Evolutionary conservation across 1,140 invertebrate species (phyloP).

Genomic region (Globodera rostochiensis): DNA sequence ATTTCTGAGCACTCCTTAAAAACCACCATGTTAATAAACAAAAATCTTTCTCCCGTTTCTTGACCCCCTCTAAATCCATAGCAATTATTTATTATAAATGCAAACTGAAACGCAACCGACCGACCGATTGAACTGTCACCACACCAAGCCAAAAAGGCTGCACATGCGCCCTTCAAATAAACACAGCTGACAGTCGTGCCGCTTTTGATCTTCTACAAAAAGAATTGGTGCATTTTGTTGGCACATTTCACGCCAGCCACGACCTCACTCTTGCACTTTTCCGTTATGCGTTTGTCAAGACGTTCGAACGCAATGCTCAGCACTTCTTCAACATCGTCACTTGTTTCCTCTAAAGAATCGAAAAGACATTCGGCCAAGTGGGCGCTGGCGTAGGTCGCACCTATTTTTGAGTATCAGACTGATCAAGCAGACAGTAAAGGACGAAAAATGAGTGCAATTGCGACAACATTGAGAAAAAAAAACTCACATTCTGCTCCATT

Average conservation of each 20-base stretch:
- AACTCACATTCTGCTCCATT: slow-evolving; percentile 22
- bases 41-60: neutral
- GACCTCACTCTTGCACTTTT: slow-evolving; percentile 13
- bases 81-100: neutral
- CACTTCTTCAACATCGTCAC: neutral
- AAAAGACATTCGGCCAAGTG: slow-evolving; percentile 27
- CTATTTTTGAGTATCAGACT: neutral
- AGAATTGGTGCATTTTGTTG: neutral
- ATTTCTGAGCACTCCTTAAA: neutral
- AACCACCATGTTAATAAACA: neutral
- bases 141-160: slow-evolving; percentile 34
- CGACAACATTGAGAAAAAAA: neutral
- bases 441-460: neutral
- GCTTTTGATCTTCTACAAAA: slow-evolving; percentile 28
- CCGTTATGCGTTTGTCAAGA: slow-evolving; percentile 9
- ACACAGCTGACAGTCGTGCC: slow-evolving; percentile 32
- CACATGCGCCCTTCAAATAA: slow-evolving; percentile 9
- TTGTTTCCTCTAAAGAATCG: slow-evolving; percentile 1
- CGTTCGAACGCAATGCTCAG: neutral
- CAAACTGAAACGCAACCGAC: neutral
- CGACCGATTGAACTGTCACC: slow-evolving; percentile 33
- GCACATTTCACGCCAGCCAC: neutral
- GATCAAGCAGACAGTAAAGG: neutral
- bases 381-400: slow-evolving; percentile 19
- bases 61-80: neutral